Percentiles rank a stretch among this genome's conserved stretches.
Evolutionary conservation across 1,140 invertebrate genomes (phyloP).

Genomic region (Manduca sexta): DNA sequence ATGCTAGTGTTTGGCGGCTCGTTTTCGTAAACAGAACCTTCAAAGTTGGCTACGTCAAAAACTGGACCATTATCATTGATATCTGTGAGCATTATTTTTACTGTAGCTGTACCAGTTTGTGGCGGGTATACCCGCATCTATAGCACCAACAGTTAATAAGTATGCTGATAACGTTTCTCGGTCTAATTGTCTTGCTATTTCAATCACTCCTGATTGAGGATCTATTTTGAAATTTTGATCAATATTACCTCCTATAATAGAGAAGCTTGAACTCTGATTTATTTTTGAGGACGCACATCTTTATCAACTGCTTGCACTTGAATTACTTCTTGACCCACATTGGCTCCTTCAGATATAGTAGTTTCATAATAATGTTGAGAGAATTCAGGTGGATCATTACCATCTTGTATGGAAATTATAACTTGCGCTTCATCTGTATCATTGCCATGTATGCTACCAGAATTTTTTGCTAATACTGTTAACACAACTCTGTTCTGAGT

Average conservation of each 20-base stretch:
- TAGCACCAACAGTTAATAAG: conserved; percentile 89
- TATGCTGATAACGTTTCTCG: conserved; percentile 86
- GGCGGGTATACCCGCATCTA: conserved; percentile 91
- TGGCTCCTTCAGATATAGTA: conserved; percentile 84
- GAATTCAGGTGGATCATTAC: conserved; percentile 96
- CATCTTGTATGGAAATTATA: conserved; percentile 94
- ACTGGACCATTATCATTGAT: conserved; percentile 95
- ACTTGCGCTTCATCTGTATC: conserved; percentile 97
- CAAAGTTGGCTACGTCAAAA: conserved; percentile 81
- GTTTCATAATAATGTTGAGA: conserved; percentile 83
- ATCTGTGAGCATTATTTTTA: conserved; percentile 86
- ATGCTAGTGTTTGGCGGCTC: conserved; percentile 88
- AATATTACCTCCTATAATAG: conserved; percentile 88
- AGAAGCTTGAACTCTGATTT: conserved; percentile 95
- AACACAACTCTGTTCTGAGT: conserved; percentile 92
- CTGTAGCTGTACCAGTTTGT: conserved; percentile 89
- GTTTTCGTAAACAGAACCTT: conserved; percentile 90
- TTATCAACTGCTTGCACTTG: conserved; percentile 92
- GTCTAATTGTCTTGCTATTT: conserved; percentile 84
- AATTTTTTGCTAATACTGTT: conserved; percentile 95
- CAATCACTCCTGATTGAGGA: conserved; percentile 86
- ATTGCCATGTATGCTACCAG: conserved; percentile 92
- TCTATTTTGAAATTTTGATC: conserved; percentile 92
- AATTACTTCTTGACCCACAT: conserved; percentile 81
- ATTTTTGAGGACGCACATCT: conserved; percentile 91